Evolutionary conservation across 2,797 vertebrate species (phyloP).

Genomic region (Merluccius polli): DNA sequence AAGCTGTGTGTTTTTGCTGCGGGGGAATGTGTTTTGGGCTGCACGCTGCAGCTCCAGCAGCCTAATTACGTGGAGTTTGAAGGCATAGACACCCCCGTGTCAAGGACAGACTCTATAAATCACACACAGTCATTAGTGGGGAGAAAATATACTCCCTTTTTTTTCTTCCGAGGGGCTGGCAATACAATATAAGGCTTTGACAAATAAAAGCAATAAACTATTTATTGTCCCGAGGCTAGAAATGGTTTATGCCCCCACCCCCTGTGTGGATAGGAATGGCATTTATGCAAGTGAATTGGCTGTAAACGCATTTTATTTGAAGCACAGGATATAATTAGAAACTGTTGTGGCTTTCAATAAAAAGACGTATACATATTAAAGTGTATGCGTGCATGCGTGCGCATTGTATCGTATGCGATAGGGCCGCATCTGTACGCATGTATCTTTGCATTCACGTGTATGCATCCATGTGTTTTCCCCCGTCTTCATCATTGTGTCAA

Average conservation of each 20-base stretch:
- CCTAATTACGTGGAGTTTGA: slow-evolving; percentile 59
- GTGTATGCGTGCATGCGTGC: slow-evolving; percentile 10
- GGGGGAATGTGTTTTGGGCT: slow-evolving; percentile 44
- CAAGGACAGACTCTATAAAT: slow-evolving; percentile 63
- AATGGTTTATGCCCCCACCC: slow-evolving; percentile 47
- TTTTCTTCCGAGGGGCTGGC: slow-evolving; percentile 54
- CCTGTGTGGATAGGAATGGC: slow-evolving; percentile 59
- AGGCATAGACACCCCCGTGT: slow-evolving; percentile 61
- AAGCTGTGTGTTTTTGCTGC: slow-evolving; percentile 38
- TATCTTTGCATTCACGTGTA: slow-evolving; percentile 22
- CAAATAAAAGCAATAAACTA: slow-evolving; percentile 71
- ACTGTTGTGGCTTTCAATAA: slow-evolving; percentile 60
- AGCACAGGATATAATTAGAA: slow-evolving; percentile 66
- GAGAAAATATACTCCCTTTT: slow-evolving; percentile 47
- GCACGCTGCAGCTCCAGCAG: slow-evolving; percentile 52
- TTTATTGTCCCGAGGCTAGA: slow-evolving; percentile 63
- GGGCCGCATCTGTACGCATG: not conserved
- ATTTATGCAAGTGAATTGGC: slow-evolving; percentile 63
- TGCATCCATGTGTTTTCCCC: slow-evolving; percentile 28
- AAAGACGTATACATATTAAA: slow-evolving; percentile 29
- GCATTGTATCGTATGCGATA: not conserved
- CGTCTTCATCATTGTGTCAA: slow-evolving; percentile 61
- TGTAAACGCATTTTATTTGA: slow-evolving; percentile 69
- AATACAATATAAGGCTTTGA: slow-evolving; percentile 61
- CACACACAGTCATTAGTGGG: slow-evolving; percentile 65